A percentile compares a stretch with the other conserved stretches of the same genome.
These are phyloP conservation scores for Amniataba percoides DNA, from an alignment of 2,797 vertebrate genomes.

Conservation along the genomic window DNA sequence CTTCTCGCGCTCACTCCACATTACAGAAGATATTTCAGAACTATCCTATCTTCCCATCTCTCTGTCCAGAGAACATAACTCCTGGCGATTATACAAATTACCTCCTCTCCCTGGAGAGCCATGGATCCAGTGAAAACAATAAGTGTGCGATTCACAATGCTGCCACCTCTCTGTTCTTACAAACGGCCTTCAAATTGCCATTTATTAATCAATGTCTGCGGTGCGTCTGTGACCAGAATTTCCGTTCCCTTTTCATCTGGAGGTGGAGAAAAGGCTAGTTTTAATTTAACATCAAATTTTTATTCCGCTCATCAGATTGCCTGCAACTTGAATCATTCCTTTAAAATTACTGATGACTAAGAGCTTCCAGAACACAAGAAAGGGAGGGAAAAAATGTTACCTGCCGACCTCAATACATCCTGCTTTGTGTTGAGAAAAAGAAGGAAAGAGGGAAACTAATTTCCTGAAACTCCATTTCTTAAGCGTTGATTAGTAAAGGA, in stretches of 20 bases:
- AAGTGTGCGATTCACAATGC: slow-evolving; percentile 69
- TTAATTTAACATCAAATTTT: slow-evolving; percentile 72
- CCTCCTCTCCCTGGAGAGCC: slow-evolving; percentile 72
- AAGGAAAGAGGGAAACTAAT: slow-evolving; percentile 78
- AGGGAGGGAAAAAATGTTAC: slow-evolving; percentile 65
- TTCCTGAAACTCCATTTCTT: slow-evolving; percentile 87
- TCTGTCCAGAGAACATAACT: slow-evolving; percentile 74
- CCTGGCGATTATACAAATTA: slow-evolving; percentile 82
- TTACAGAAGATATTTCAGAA: slow-evolving; percentile 58
- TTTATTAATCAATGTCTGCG: slow-evolving; percentile 80
- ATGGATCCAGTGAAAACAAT: slow-evolving; percentile 77
- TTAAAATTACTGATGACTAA: slow-evolving; percentile 80
- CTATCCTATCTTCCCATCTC: slow-evolving; percentile 61
- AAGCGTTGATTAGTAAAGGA: slow-evolving; percentile 87
- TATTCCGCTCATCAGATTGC: slow-evolving; percentile 71
- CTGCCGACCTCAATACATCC: slow-evolving; percentile 82
- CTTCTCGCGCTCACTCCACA: slow-evolving; percentile 20
- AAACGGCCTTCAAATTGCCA: slow-evolving; percentile 69
- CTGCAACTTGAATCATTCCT: slow-evolving; percentile 67
- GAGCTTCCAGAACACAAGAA: slow-evolving; percentile 68
- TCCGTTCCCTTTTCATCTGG: slow-evolving; percentile 44
- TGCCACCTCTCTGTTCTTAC: slow-evolving; percentile 67
- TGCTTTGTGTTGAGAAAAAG: slow-evolving; percentile 78
- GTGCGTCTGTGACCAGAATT: slow-evolving; percentile 59
- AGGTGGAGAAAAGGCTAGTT: slow-evolving; percentile 52